A percentile compares a stretch with the other conserved stretches of the same genome.
Evolutionary conservation across 2,113 vertebrate species (phyloP).

Genomic region (Hypocryptadius cinnamomeus): DNA sequence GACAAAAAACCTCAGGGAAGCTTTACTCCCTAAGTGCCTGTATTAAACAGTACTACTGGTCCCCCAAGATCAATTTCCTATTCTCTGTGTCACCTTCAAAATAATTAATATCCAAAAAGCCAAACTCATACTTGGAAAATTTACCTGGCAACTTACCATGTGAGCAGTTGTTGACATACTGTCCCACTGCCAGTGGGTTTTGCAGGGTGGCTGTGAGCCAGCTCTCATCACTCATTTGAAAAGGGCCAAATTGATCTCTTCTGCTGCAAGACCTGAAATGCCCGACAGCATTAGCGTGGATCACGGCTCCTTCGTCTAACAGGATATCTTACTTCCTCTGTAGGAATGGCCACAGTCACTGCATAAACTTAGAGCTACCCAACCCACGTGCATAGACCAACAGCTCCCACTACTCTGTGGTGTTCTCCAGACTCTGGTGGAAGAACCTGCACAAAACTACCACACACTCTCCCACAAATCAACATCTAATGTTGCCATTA

Average conservation of each 20-base stretch:
- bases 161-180: slow-evolving; percentile 96
- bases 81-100: background rate
- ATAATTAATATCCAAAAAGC: background rate
- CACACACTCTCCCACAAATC: background rate
- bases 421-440: background rate
- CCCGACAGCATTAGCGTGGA: rapidly evolving
- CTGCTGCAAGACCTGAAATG: slow-evolving; percentile 83
- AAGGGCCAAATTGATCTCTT: slow-evolving; percentile 82
- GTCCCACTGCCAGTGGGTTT: slow-evolving; percentile 87
- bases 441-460: background rate
- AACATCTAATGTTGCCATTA: rapidly evolving
- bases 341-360: background rate
- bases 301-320: background rate
- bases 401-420: background rate
- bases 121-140: background rate
- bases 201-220: slow-evolving; percentile 76
- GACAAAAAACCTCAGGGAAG: background rate
- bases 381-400: background rate
- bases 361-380: background rate
- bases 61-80: background rate
- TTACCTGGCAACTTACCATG: slow-evolving; percentile 59
- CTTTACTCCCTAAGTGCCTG: background rate
- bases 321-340: background rate
- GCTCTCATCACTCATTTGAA: slow-evolving; percentile 79
- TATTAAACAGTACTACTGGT: background rate